These are phyloP conservation scores for Drosophila kurseongensis DNA, from an alignment of 1,140 invertebrate species.

Conservation along the genomic window DNA sequence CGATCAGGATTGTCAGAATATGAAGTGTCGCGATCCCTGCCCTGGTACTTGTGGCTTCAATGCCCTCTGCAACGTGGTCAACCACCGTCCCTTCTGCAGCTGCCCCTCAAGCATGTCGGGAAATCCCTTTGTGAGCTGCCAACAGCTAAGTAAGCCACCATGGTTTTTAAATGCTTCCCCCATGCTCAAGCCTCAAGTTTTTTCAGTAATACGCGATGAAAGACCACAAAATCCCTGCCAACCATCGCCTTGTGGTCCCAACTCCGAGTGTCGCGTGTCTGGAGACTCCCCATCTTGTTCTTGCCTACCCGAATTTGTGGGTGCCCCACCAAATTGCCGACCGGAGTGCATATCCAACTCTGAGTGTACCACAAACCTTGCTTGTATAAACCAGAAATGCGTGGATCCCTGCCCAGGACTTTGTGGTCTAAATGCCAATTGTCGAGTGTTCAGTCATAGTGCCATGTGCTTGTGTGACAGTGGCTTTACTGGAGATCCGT, in stretches of 20 bases:
- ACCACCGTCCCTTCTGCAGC: conserved; percentile 87
- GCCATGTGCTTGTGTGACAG: conserved; percentile 85
- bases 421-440: conserved; percentile 71
- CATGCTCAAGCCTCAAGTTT: conserved; percentile 7
- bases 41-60: conserved; percentile 90
- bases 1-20: conserved; percentile 90
- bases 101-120: conserved; percentile 87
- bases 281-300: conserved; percentile 89
- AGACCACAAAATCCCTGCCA: conserved; percentile 87
- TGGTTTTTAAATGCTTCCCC: conserved; percentile 71
- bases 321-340: conserved; percentile 91
- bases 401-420: conserved; percentile 84
- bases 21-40: conserved; percentile 92
- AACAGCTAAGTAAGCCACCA: conserved; percentile 84
- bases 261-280: conserved; percentile 88
- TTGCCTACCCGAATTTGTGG: conserved; percentile 90
- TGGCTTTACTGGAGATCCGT: conserved; percentile 86
- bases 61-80: conserved; percentile 87
- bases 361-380: conserved; percentile 92
- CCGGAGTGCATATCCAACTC: conserved; percentile 92
- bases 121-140: conserved; percentile 88
- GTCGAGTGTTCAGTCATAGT: conserved; percentile 83
- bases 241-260: conserved; percentile 91
- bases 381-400: conserved; percentile 87
- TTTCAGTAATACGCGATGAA: conserved; percentile 83